A percentile compares a stretch with the other conserved stretches of the same genome.
phyloP scores from a whole-genome alignment of 2,888 invertebrate genomes.

The Pandemis corylana region DNA sequence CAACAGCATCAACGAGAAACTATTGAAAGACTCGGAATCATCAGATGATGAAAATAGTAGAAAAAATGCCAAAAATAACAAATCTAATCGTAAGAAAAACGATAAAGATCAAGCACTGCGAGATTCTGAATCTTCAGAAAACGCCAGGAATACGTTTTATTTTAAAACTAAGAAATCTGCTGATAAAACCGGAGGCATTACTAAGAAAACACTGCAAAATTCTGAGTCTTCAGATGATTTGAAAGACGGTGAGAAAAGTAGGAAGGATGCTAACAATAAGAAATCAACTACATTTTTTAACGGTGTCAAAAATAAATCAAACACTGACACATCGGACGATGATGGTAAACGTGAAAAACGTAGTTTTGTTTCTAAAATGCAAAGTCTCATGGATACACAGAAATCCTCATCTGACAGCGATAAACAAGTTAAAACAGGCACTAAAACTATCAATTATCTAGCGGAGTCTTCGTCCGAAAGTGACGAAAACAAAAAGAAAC shows the following conservation, averaged over 20 bases:
- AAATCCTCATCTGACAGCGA: conserved; percentile 10
- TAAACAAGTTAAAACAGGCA: neutral
- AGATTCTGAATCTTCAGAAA: conserved; percentile 16
- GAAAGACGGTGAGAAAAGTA: neutral
- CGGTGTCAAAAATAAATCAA: neutral
- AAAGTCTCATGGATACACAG: neutral
- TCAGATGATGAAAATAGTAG: neutral
- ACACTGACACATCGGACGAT: neutral
- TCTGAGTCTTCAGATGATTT: conserved; percentile 12
- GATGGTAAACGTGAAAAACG: neutral
- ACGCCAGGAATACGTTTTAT: neutral
- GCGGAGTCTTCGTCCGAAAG: neutral
- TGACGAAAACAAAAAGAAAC: neutral
- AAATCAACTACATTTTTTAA: neutral
- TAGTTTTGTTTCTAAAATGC: neutral
- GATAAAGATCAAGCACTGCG: neutral
- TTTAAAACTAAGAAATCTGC: neutral
- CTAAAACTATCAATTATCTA: neutral
- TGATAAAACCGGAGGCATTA: neutral
- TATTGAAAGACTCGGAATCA: conserved; percentile 8
- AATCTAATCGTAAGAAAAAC: neutral
- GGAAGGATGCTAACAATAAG: neutral
- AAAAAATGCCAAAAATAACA: neutral
- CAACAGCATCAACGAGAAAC: neutral
- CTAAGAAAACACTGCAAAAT: neutral